Conservation (phyloP, 2,113 vertebrate genomes). For the Cottus gobio region DNA sequence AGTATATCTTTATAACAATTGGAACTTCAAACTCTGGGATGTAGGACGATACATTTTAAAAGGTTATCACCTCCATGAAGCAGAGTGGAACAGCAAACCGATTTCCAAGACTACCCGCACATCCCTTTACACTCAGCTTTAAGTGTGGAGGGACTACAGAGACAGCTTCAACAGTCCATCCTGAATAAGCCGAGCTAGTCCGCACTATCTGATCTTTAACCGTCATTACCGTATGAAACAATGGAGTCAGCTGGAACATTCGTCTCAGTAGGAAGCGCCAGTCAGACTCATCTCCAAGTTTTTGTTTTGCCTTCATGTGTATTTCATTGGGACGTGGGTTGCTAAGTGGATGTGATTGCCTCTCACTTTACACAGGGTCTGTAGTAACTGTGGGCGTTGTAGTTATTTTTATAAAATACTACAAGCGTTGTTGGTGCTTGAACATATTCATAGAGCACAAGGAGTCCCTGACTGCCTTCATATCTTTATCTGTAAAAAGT, state of each 20-base stretch:
- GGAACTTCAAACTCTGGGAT: conserved; percentile 6
- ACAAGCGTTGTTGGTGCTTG: conserved; percentile 29
- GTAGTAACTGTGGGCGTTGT: conserved; percentile 49
- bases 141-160: neutral
- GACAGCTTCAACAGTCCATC: neutral
- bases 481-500: conserved; percentile 14
- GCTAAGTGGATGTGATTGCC: conserved; percentile 55
- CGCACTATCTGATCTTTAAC: conserved; percentile 2
- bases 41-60: neutral
- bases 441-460: conserved; percentile 29
- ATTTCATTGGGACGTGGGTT: conserved; percentile 45
- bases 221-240: neutral
- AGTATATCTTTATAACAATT: neutral
- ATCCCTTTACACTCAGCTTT: neutral
- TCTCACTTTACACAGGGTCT: conserved; percentile 57
- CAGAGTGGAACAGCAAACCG: neutral
- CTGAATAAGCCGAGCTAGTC: neutral
- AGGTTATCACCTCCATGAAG: neutral
- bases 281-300: conserved; percentile 6
- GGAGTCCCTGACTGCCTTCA: conserved; percentile 23
- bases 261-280: conserved; percentile 4
- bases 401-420: conserved; percentile 67
- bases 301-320: conserved; percentile 11
- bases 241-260: neutral
- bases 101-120: neutral